Evolutionary conservation across 1,140 invertebrate species (phyloP).

Genomic region (Pentalonia nigronervosa): DNA sequence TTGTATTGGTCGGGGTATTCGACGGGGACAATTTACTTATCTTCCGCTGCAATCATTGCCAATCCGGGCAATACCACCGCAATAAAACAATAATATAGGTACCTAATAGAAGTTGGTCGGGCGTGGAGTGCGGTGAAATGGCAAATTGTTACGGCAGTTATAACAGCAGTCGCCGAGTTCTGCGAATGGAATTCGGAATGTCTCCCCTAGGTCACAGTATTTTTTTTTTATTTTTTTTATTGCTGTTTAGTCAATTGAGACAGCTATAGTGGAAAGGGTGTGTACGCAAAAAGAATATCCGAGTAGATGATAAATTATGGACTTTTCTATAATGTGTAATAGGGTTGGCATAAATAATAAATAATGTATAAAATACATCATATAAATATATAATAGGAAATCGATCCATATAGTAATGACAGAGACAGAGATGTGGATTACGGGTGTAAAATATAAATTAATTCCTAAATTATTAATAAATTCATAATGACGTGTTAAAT

Average conservation of each 20-base stretch:
- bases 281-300: conserved; percentile 31
- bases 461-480: neutral
- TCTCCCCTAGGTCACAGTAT: neutral
- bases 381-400: neutral
- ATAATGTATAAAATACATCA: neutral
- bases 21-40: conserved; percentile 33
- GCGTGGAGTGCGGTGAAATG: neutral
- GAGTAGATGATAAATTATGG: conserved; percentile 28
- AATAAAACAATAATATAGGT: conserved; percentile 28
- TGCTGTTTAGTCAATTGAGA: conserved; percentile 34
- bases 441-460: neutral
- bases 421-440: neutral
- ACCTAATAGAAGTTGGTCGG: neutral
- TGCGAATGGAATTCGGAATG: conserved; percentile 33
- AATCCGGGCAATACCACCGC: neutral
- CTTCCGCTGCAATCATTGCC: neutral
- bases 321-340: conserved; percentile 24
- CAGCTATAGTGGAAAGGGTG: neutral
- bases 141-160: conserved; percentile 34
- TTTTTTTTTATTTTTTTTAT: conserved; percentile 12
- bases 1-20: neutral
- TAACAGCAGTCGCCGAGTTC: conserved; percentile 11
- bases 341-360: conserved; percentile 20
- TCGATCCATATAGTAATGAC: neutral
- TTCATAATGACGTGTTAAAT: neutral